Conservation (phyloP, 2,797 vertebrate species). For the Nannoperca obscura region DNA sequence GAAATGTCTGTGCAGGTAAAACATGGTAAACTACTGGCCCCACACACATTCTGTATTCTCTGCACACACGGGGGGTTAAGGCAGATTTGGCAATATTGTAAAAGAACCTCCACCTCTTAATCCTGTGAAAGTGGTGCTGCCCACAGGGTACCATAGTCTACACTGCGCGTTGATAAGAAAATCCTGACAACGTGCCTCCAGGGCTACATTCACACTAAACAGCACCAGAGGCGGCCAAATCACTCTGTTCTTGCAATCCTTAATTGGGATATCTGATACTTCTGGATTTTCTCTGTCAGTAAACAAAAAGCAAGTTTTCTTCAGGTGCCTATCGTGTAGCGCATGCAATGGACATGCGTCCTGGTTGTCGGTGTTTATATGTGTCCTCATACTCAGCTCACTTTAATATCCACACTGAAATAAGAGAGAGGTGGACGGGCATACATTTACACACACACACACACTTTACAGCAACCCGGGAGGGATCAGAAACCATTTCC, state of each 20-base stretch:
- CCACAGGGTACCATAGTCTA: conserved; percentile 43
- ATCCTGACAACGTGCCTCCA: conserved; percentile 46
- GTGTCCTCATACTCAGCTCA: not conserved
- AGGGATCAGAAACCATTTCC: conserved; percentile 49
- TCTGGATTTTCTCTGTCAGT: conserved; percentile 19
- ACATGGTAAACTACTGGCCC: not conserved
- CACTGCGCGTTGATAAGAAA: conserved; percentile 60
- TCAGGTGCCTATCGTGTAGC: conserved; percentile 1
- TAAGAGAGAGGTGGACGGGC: conserved; percentile 7
- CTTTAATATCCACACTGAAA: conserved; percentile 30
- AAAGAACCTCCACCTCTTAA: conserved; percentile 57
- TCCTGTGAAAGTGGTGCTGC: conserved; percentile 54
- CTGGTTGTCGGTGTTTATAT: not conserved
- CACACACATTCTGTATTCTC: conserved; percentile 27
- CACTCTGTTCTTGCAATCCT: conserved; percentile 34
- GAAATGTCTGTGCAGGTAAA: not conserved
- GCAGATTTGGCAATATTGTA: conserved; percentile 56
- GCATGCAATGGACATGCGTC: not conserved
- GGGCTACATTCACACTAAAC: conserved; percentile 51
- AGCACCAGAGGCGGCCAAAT: conserved; percentile 45
- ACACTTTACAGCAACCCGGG: conserved; percentile 12
- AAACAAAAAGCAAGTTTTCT: conserved; percentile 42
- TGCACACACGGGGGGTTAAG: conserved; percentile 32
- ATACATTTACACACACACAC: conserved; percentile 5
- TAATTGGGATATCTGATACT: conserved; percentile 63